Evolutionary conservation across 2,113 vertebrate genomes (phyloP).

Genomic region (Cebus imitator): DNA sequence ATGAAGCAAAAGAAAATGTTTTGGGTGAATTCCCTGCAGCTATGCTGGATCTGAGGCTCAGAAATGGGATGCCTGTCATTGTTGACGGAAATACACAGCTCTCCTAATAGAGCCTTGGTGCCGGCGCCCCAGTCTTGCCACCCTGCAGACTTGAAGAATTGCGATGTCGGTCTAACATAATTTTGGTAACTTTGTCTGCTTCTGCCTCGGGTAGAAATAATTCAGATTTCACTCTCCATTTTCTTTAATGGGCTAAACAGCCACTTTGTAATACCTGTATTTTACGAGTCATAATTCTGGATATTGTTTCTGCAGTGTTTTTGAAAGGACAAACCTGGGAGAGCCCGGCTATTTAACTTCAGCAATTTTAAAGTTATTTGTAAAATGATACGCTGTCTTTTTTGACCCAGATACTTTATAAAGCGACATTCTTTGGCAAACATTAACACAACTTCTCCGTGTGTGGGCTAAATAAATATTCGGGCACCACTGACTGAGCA

Average conservation of each 20-base stretch:
- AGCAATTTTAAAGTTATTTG: conserved; percentile 82
- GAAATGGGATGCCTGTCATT: conserved; percentile 40
- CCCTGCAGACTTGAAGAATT: conserved; percentile 34
- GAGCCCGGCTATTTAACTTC: conserved; percentile 74
- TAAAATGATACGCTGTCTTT: conserved; percentile 82
- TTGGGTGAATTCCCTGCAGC: conserved; percentile 15
- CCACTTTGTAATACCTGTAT: conserved; percentile 76
- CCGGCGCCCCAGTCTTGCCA: neutral
- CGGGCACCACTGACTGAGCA: conserved; percentile 60
- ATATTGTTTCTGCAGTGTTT: conserved; percentile 74
- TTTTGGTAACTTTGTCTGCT: conserved; percentile 66
- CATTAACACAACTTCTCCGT: conserved; percentile 76
- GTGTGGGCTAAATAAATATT: conserved; percentile 84
- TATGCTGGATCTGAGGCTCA: conserved; percentile 10
- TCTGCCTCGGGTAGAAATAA: conserved; percentile 75
- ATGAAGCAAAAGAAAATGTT: conserved; percentile 28
- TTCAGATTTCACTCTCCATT: conserved; percentile 80
- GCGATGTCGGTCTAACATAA: conserved; percentile 14
- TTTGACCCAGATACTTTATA: conserved; percentile 82
- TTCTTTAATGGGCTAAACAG: conserved; percentile 82
- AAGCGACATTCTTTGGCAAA: conserved; percentile 83
- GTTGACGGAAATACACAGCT: conserved; percentile 14
- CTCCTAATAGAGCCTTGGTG: conserved; percentile 21
- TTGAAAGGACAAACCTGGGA: conserved; percentile 80
- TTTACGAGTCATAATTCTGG: conserved; percentile 82